phyloP scores from a whole-genome alignment of 2,888 invertebrate genomes.

The Tortricodes alternella region DNA sequence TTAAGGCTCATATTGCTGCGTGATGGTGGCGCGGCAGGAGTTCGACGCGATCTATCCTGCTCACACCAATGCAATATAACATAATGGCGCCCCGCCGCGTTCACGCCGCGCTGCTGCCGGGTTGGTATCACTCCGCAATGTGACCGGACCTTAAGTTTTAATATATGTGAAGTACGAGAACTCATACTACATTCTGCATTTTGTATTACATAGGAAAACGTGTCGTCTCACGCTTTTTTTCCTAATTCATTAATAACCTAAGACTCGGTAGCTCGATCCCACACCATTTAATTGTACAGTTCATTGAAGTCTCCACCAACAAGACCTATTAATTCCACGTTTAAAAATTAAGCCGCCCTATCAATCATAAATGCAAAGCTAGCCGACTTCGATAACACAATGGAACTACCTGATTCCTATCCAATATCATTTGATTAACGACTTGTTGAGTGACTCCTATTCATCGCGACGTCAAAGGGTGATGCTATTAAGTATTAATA shows the following conservation, averaged over 20 bases:
- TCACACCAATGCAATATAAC: no score
- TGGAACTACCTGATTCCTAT: constrained; percentile 77
- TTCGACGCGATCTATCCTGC: no score
- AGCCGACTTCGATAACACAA: constrained; percentile 71
- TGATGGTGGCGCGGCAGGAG: no score
- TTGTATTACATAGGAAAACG: not conserved
- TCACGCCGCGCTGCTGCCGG: no score
- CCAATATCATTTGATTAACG: constrained; percentile 80
- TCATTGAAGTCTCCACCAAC: constrained; percentile 50
- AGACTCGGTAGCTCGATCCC: constrained; percentile 55
- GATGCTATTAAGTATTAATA: constrained; percentile 78
- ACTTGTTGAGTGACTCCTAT: constrained; percentile 80
- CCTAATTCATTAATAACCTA: constrained; percentile 34
- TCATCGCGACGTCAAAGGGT: constrained; percentile 74
- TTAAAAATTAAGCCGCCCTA: constrained; percentile 64
- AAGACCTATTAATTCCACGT: constrained; percentile 56
- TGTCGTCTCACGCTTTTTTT: constrained; percentile 25
- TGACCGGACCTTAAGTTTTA: no score
- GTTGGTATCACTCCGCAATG: no score
- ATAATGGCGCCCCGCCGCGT: no score
- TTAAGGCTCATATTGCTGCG: no score
- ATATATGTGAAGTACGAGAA: no score
- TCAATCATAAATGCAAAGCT: constrained; percentile 71
- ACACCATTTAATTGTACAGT: constrained; percentile 37
- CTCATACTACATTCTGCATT: not conserved